These are phyloP conservation scores for Andricus curvator DNA, from an alignment of 2,888 invertebrate genomes.

Conservation along the genomic window DNA sequence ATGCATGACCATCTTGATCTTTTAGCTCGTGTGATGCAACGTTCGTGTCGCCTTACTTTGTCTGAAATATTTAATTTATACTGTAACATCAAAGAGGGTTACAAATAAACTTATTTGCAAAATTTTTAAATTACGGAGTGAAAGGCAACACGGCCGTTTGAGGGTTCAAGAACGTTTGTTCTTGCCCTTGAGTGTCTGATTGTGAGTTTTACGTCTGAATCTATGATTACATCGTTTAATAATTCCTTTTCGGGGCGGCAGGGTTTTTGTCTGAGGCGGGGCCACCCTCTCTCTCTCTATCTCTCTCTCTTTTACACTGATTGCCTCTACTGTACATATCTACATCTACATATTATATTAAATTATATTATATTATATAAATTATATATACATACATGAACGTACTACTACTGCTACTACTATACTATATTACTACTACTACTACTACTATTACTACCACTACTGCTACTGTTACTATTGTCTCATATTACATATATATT, in stretches of 20 bases:
- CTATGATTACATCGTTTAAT: slow-evolving; percentile 49
- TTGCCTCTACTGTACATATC: slow-evolving; percentile 76
- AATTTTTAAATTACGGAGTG: too few relatives aligned
- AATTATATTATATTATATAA: slow-evolving; percentile 57
- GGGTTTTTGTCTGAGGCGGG: slow-evolving; percentile 72
- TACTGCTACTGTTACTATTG: slow-evolving; percentile 54
- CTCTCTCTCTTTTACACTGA: slow-evolving; percentile 74
- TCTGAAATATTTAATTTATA: background rate
- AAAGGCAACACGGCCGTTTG: background rate
- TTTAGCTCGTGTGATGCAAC: slow-evolving; percentile 19
- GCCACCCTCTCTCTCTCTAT: slow-evolving; percentile 66
- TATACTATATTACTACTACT: slow-evolving; percentile 32
- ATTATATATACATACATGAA: slow-evolving; percentile 64
- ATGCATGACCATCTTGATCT: slow-evolving; percentile 32
- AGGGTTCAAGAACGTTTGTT: slow-evolving; percentile 5
- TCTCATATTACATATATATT: slow-evolving; percentile 55
- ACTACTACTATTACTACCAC: background rate
- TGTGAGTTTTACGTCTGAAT: slow-evolving; percentile 39
- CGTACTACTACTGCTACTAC: slow-evolving; percentile 42
- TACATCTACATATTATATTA: slow-evolving; percentile 63
- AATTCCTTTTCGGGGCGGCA: slow-evolving; percentile 69
- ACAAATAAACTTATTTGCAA: background rate
- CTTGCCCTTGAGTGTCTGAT: slow-evolving; percentile 48
- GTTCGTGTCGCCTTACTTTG: background rate
- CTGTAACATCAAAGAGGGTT: background rate